Evolutionary conservation across 2,113 vertebrate genomes (phyloP).

Genomic region (Dipodomys stephensi): DNA sequence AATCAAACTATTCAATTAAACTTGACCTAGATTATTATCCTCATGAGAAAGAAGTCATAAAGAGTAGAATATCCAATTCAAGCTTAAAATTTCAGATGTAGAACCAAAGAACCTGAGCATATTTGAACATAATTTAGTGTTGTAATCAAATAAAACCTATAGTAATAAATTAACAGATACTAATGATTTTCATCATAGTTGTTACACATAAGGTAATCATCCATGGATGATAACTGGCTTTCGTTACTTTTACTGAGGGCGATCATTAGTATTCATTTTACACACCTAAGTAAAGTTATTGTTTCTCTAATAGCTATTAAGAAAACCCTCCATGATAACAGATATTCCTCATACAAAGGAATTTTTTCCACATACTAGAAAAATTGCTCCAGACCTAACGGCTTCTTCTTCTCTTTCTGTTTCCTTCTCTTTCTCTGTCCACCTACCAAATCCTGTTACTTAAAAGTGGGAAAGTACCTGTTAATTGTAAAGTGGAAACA

Average conservation of each 20-base stretch:
- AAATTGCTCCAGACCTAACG: slow-evolving; percentile 37
- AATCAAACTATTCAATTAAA: background rate
- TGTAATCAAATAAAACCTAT: slow-evolving; percentile 49
- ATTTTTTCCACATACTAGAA: background rate
- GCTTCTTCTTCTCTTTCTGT: background rate
- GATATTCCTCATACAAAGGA: background rate
- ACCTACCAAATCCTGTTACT: background rate
- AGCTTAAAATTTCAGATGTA: background rate
- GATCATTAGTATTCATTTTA: slow-evolving; percentile 64
- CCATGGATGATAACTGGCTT: slow-evolving; percentile 61
- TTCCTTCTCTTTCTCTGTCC: background rate
- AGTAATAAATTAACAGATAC: slow-evolving; percentile 57
- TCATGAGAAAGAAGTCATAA: background rate
- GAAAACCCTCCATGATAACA: background rate
- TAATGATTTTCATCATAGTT: slow-evolving; percentile 55
- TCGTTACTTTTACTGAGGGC: slow-evolving; percentile 71
- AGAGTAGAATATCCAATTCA: background rate
- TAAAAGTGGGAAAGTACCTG: background rate
- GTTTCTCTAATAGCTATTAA: slow-evolving; percentile 1
- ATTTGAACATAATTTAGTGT: slow-evolving; percentile 21
- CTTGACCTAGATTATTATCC: background rate
- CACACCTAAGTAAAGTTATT: slow-evolving; percentile 49
- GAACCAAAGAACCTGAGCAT: background rate
- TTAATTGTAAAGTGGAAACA: slow-evolving; percentile 13
- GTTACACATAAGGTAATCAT: slow-evolving; percentile 59